A percentile compares a stretch with the other conserved stretches of the same genome.
phyloP scores from a whole-genome alignment of 2,113 vertebrate genomes.

The Apteryx owenii region DNA sequence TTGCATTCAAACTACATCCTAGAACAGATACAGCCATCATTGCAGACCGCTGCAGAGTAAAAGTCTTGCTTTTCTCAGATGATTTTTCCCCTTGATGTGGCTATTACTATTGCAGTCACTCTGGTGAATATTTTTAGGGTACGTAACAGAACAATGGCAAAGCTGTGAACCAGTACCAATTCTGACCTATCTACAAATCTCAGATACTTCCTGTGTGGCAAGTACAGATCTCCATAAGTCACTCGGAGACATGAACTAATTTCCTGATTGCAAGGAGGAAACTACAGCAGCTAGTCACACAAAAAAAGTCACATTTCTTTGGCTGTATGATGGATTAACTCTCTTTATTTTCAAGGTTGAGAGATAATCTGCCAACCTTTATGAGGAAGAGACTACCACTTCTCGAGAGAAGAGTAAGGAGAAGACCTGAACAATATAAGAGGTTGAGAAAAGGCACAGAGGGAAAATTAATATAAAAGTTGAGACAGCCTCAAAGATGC shows the following conservation, averaged over 20 bases:
- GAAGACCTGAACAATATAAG: background rate
- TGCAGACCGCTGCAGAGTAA: background rate
- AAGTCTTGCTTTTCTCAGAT: background rate
- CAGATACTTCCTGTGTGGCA: background rate
- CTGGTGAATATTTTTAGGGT: background rate
- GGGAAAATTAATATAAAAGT: background rate
- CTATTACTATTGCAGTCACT: background rate
- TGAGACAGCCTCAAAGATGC: background rate
- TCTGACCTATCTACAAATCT: background rate
- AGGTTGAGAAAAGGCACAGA: background rate
- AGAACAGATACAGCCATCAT: too few relatives aligned
- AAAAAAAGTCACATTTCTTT: background rate
- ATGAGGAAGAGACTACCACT: background rate
- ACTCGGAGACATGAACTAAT: background rate
- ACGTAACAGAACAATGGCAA: background rate
- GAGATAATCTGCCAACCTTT: background rate
- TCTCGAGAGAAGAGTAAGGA: background rate
- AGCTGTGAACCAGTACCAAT: background rate
- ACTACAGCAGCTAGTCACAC: background rate
- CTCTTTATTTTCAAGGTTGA: background rate
- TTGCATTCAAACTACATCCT: background rate
- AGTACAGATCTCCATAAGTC: background rate
- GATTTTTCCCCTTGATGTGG: background rate
- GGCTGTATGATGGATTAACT: background rate
- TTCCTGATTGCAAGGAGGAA: background rate